A percentile compares a stretch with the other conserved stretches of the same genome.
phyloP scores from a whole-genome alignment of 2,797 vertebrate genomes.

The Enteromius afrohamiltoni region DNA sequence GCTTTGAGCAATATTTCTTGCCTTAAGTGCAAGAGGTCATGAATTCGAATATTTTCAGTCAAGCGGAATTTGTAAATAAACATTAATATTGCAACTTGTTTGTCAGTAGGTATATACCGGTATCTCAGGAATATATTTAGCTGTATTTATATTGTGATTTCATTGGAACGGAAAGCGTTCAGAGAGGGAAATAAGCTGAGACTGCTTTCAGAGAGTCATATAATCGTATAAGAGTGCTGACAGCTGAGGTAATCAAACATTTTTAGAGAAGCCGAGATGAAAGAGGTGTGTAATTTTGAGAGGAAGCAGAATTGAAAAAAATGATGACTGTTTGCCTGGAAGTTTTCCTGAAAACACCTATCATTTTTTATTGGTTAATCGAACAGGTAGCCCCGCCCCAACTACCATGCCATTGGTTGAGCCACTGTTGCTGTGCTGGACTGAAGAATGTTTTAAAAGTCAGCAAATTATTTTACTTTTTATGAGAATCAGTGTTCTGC shows the following conservation, averaged over 20 bases:
- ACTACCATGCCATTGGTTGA: not conserved
- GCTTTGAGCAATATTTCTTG: not conserved
- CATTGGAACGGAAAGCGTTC: not conserved
- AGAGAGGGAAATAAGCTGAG: not conserved
- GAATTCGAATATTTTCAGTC: not conserved
- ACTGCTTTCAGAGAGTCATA: conserved; percentile 9
- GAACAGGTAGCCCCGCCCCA: not conserved
- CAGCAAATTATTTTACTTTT: not conserved
- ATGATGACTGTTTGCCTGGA: not conserved
- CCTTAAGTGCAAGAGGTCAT: conserved; percentile 4
- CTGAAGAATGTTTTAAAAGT: not conserved
- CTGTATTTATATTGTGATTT: not conserved
- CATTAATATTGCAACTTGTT: conserved; percentile 14
- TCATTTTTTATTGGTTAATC: not conserved
- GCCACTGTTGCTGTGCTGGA: not conserved
- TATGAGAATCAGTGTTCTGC: not conserved
- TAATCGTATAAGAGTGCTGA: conserved; percentile 25
- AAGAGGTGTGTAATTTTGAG: not conserved
- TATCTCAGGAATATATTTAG: not conserved
- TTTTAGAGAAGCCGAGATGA: not conserved
- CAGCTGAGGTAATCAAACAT: not conserved
- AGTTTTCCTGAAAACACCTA: not conserved
- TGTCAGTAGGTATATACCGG: not conserved
- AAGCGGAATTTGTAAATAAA: not conserved
- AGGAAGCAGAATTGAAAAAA: not conserved